Percentiles rank a stretch among this genome's conserved stretches.
Conservation (phyloP, 2,888 invertebrate species). For the Cyclophora punctaria region DNA sequence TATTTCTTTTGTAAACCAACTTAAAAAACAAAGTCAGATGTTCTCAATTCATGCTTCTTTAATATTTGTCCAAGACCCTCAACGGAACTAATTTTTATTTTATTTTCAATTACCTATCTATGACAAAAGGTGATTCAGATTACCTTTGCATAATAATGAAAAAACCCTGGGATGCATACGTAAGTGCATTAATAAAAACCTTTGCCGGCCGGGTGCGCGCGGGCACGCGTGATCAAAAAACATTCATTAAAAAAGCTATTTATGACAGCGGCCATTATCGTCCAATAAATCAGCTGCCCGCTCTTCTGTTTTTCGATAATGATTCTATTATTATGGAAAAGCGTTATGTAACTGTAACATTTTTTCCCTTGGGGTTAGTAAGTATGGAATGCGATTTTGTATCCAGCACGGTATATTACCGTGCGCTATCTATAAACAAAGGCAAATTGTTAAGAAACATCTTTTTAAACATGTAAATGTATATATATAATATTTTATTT, state of each 20-base stretch:
- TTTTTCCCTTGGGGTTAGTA: conserved; percentile 37
- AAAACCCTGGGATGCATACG: conserved; percentile 49
- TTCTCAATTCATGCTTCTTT: conserved; percentile 1
- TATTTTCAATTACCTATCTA: conserved; percentile 31
- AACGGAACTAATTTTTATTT: conserved; percentile 14
- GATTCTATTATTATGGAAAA: conserved; percentile 76
- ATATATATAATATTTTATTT: no score
- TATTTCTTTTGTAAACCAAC: no score
- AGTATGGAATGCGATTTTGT: conserved; percentile 37
- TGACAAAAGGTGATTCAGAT: conserved; percentile 40
- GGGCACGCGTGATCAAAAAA: conserved; percentile 52
- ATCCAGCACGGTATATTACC: no score
- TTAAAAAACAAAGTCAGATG: no score
- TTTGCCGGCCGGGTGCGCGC: conserved; percentile 40
- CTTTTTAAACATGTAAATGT: no score
- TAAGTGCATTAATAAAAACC: conserved; percentile 59
- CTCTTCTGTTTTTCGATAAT: conserved; percentile 76
- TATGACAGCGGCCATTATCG: conserved; percentile 74
- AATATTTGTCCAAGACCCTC: conserved; percentile 2
- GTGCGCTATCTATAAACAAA: no score
- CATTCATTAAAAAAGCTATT: conserved; percentile 69
- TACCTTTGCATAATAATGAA: conserved; percentile 25
- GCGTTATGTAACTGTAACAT: conserved; percentile 74
- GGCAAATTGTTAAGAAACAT: no score
- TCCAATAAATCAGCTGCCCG: conserved; percentile 75